Base-by-base conservation (phyloP, 2,797 vertebrate species). In the Pangasius krempfi region DNA sequence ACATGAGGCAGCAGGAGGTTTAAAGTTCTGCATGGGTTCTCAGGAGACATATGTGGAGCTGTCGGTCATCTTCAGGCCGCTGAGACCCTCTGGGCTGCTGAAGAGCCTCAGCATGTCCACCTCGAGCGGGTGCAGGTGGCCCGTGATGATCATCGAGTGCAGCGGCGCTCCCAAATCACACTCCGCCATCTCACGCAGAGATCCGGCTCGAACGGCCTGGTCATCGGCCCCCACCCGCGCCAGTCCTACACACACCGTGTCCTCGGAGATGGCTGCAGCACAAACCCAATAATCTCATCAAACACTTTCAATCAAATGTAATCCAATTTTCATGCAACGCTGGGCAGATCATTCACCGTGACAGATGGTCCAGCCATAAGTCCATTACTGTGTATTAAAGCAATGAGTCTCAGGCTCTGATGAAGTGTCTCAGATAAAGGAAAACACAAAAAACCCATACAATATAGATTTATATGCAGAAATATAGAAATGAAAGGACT, bases 121-220 rank as follows among this genome's bases (percentile, higher is more conserved):
- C 94, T 99, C 98, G 92, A 99, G 92, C 0, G 98, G 98, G 92
- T 99, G 98, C 94, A 99, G 94, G 60, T 87, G 94, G 33, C 97
- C 97, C 0, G 97, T 97, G 87, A 99, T 92, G 8, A 99, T 92
- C 93, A 99, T 91, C 4, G 97, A 99, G 92, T 99, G 98, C 5
- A 99, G 93, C 0, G 98, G 98, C 0, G 91, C 93, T 0, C 98
- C 98, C 4, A 99, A 88, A 90, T 98, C 97, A 93, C 96, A 96
- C 0, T 95, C 95, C 68, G 93, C 93, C 95, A 99, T 95, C 86
- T 98, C 96, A 20, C 73, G 87, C 0, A 99, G 90, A 0, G 97
- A 97, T 20, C 96, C 98, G 0, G 96, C 92, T 8, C 89, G 92
- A 70, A 99, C 96, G 68, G 89, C 89, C 94, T 99, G 98, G 93